Conservation (phyloP, 2,888 invertebrate genomes). For the Ectemnius cavifrons region DNA sequence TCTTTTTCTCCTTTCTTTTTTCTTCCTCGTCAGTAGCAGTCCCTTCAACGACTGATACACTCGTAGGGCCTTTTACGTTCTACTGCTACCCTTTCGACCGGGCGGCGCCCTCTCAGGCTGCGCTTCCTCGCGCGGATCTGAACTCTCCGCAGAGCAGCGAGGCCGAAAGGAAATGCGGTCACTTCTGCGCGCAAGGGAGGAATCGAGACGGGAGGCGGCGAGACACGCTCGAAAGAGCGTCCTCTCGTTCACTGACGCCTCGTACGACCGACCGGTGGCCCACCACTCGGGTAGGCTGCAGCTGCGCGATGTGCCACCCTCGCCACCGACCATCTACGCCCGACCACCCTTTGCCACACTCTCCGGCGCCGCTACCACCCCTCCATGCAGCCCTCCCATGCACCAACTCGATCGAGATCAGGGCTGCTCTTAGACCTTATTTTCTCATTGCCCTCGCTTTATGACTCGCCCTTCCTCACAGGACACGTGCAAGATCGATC, state of each 20-base stretch:
- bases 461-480: not conserved
- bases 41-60: not conserved
- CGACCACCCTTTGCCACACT: conserved; percentile 6
- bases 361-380: not conserved
- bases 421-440: conserved; percentile 18
- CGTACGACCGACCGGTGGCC: conserved; percentile 52
- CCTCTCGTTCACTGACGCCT: conserved; percentile 59
- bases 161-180: not conserved
- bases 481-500: not conserved
- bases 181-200: conserved; percentile 1
- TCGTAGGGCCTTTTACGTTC: not conserved
- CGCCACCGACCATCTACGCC: conserved; percentile 19
- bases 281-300: conserved; percentile 42
- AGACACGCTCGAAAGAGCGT: conserved; percentile 47
- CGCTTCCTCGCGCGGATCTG: not conserved
- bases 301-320: conserved; percentile 54
- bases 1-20: not conserved
- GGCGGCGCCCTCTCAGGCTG: too few species aligned
- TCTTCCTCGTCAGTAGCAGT: too few species aligned
- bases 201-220: conserved; percentile 28
- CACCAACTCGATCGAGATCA: conserved; percentile 45
- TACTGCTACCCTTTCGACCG: not conserved
- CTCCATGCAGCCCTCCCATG: conserved; percentile 10
- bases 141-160: not conserved
- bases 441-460: not conserved